A percentile compares a stretch with the other conserved stretches of the same genome.
Evolutionary conservation across 2,888 invertebrate genomes (phyloP).

Genomic region (Agrotis segetum): DNA sequence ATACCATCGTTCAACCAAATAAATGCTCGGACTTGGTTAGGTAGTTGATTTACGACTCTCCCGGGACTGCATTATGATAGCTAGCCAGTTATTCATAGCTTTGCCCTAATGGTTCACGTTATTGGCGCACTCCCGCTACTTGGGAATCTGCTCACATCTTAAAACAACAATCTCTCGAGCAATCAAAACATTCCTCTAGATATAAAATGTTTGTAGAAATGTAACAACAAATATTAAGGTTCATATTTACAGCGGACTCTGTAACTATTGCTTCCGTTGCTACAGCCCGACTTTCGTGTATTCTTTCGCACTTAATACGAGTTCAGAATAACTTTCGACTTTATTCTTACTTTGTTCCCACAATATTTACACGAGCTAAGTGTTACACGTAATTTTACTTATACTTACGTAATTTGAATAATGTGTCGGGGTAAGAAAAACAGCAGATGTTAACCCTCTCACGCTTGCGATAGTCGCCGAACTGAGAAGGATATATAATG

Average conservation of each 20-base stretch:
- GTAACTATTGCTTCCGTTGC: slow-evolving; percentile 34
- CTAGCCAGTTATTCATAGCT: slow-evolving; percentile 21
- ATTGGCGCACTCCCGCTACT: slow-evolving; percentile 26
- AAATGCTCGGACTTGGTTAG: slow-evolving; percentile 6
- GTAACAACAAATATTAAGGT: slow-evolving; percentile 27
- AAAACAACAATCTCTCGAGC: slow-evolving; percentile 28
- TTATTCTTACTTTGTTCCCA: slow-evolving; percentile 45
- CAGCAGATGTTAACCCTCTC: slow-evolving; percentile 52
- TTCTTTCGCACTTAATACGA: slow-evolving; percentile 43
- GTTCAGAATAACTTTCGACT: slow-evolving; percentile 48
- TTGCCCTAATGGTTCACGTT: slow-evolving; percentile 6
- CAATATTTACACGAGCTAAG: slow-evolving; percentile 52
- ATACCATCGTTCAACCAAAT: slow-evolving; percentile 15
- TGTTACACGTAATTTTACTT: slow-evolving; percentile 57
- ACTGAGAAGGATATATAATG: slow-evolving; percentile 50
- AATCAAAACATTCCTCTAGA: slow-evolving; percentile 33
- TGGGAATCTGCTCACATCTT: slow-evolving; percentile 40
- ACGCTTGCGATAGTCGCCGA: slow-evolving; percentile 30
- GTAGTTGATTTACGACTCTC: slow-evolving; percentile 26
- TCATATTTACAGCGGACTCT: slow-evolving; percentile 22
- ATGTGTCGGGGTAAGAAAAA: slow-evolving; percentile 54
- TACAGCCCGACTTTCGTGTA: slow-evolving; percentile 23
- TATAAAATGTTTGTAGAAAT: slow-evolving; percentile 34
- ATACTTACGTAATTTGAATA: slow-evolving; percentile 56
- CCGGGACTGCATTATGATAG: slow-evolving; percentile 26